Conservation (phyloP, 2,113 vertebrate genomes). For the Carettochelys insculpta region DNA sequence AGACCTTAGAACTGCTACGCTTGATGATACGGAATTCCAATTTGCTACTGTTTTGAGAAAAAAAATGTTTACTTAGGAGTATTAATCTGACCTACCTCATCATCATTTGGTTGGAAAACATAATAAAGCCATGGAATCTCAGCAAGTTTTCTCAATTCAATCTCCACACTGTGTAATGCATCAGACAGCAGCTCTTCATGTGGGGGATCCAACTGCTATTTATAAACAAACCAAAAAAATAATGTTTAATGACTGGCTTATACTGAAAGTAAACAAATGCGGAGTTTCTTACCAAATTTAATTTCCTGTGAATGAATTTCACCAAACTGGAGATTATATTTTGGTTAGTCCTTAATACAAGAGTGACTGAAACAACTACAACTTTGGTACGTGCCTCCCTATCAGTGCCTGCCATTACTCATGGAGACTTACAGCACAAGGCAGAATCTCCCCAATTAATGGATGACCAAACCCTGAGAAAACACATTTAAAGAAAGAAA, state of each 20-base stretch:
- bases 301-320: background rate
- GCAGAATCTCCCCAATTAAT: background rate
- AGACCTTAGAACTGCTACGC: background rate
- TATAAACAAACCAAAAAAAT: constrained; percentile 12
- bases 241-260: background rate
- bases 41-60: background rate
- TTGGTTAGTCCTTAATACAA: background rate
- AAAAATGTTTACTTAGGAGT: background rate
- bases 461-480: background rate
- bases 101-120: constrained; percentile 91
- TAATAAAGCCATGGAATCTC: constrained; percentile 96
- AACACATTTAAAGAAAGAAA: background rate
- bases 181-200: constrained; percentile 91
- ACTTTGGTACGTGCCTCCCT: background rate
- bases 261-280: rapidly evolving
- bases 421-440: background rate
- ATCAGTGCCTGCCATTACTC: background rate
- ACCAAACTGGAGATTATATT: background rate
- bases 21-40: background rate
- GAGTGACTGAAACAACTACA: background rate
- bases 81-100: constrained; percentile 83
- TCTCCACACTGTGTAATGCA: constrained; percentile 89
- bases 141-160: constrained; percentile 89
- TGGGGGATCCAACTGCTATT: constrained; percentile 91
- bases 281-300: background rate